Evolutionary conservation across 2,113 vertebrate genomes (phyloP).

Genomic region (Apeltes quadracus): DNA sequence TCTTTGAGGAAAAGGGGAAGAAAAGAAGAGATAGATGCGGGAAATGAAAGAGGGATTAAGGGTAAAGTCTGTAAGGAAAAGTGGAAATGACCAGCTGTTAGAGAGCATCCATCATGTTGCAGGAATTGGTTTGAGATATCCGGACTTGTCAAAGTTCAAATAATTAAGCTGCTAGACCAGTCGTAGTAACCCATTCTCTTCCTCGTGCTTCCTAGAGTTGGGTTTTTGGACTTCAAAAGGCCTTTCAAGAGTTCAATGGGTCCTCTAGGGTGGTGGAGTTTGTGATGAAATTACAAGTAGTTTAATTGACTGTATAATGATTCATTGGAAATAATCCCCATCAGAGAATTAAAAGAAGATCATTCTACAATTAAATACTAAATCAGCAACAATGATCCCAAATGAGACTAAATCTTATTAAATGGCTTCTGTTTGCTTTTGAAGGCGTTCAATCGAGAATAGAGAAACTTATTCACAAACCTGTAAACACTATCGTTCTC

Average conservation of each 20-base stretch:
- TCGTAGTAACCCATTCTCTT: constrained; percentile 37
- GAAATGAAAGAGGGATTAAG: background rate
- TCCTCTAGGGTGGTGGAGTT: background rate
- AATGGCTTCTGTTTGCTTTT: background rate
- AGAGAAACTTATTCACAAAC: background rate
- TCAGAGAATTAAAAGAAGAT: constrained; percentile 15
- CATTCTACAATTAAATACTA: constrained; percentile 18
- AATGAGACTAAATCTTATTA: constrained; percentile 35
- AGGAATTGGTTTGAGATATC: constrained; percentile 43
- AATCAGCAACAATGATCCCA: constrained; percentile 12
- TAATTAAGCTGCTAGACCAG: constrained; percentile 20
- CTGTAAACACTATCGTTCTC: background rate
- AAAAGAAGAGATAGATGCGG: constrained; percentile 24
- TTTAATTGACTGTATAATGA: constrained; percentile 1
- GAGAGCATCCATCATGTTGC: constrained; percentile 42
- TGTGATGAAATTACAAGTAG: constrained; percentile 13
- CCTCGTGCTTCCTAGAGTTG: background rate
- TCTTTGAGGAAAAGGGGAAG: constrained; percentile 70
- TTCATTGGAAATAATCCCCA: constrained; percentile 21
- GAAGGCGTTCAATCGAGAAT: background rate
- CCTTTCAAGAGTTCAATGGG: background rate
- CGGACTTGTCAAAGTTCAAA: constrained; percentile 47
- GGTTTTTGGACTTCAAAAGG: constrained; percentile 13
- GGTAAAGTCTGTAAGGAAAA: constrained; percentile 17
- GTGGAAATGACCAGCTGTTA: constrained; percentile 59